Percentiles rank a stretch among this genome's conserved stretches.
These are phyloP conservation scores for Orbicella faveolata DNA, from an alignment of 64 coral and sea anemone species.

Conservation along the genomic window DNA sequence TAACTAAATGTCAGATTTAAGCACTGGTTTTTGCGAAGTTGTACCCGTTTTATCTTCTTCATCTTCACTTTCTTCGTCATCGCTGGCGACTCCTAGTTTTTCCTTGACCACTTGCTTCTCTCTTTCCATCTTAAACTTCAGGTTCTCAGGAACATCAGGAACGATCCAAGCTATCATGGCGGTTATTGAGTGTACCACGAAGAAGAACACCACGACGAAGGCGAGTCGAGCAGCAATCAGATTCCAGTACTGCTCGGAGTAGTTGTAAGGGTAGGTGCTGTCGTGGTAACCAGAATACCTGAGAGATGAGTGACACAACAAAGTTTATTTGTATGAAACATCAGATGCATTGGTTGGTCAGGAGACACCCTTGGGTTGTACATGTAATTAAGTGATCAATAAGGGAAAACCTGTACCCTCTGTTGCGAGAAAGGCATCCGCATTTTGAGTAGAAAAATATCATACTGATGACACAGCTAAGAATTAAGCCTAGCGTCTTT, in stretches of 20 bases:
- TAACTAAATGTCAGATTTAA: neutral
- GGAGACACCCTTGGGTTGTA: too few relatives aligned
- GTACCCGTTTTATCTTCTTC: neutral
- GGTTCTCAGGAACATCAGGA: constrained; percentile 72
- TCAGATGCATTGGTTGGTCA: too few relatives aligned
- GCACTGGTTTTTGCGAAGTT: neutral
- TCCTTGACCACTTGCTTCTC: constrained; percentile 58
- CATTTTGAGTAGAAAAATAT: too few relatives aligned
- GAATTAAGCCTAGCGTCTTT: too few relatives aligned
- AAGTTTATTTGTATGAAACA: too few relatives aligned
- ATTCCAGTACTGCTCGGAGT: constrained; percentile 81
- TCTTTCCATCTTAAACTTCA: constrained; percentile 61
- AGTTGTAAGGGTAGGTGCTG: constrained; percentile 38
- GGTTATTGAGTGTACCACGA: constrained; percentile 69
- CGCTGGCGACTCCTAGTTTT: constrained; percentile 18
- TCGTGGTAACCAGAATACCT: constrained; percentile 83
- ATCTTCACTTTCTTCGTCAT: constrained; percentile 21
- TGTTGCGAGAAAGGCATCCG: too few relatives aligned
- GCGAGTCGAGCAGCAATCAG: constrained; percentile 76
- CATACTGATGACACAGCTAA: too few relatives aligned
- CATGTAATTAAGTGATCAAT: too few relatives aligned
- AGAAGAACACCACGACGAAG: constrained; percentile 87
- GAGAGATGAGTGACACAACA: neutral
- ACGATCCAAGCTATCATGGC: constrained; percentile 73
- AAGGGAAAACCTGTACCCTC: too few relatives aligned